Evolutionary conservation across 2,888 invertebrate genomes (phyloP).

Genomic region (Folsomia manolachei): DNA sequence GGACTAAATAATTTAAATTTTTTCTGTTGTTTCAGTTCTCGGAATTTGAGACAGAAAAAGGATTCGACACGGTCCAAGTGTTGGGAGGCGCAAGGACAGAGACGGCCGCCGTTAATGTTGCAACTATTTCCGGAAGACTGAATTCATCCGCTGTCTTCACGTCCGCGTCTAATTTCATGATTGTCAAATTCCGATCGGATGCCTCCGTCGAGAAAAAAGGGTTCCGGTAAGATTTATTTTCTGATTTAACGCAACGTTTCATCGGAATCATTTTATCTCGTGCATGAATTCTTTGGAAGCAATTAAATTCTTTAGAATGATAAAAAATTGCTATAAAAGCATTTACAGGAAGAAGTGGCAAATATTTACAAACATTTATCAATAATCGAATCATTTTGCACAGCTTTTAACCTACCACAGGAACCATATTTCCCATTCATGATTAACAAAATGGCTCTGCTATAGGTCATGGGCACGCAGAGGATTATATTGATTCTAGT

Average conservation of each 20-base stretch:
- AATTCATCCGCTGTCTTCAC: constrained; percentile 81
- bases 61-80: constrained; percentile 94
- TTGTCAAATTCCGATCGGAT: constrained; percentile 93
- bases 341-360: too few relatives aligned
- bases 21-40: constrained; percentile 83
- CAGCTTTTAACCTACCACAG: too few relatives aligned
- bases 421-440: too few relatives aligned
- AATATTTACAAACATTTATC: too few relatives aligned
- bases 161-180: constrained; percentile 96
- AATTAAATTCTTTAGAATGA: not conserved
- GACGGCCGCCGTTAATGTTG: constrained; percentile 85
- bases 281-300: not conserved
- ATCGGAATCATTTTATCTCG: not conserved
- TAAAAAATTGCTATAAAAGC: too few relatives aligned
- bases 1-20: too few relatives aligned
- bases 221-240: constrained; percentile 61
- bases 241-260: not conserved
- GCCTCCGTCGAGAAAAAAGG: constrained; percentile 89
- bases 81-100: constrained; percentile 92
- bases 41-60: constrained; percentile 95
- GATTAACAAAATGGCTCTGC: too few relatives aligned
- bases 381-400: too few relatives aligned
- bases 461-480: too few relatives aligned
- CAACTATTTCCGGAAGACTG: constrained; percentile 87
- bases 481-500: too few relatives aligned